These are phyloP conservation scores for Synodontis membranacea DNA, from an alignment of 2,113 vertebrate species.

Conservation along the genomic window DNA sequence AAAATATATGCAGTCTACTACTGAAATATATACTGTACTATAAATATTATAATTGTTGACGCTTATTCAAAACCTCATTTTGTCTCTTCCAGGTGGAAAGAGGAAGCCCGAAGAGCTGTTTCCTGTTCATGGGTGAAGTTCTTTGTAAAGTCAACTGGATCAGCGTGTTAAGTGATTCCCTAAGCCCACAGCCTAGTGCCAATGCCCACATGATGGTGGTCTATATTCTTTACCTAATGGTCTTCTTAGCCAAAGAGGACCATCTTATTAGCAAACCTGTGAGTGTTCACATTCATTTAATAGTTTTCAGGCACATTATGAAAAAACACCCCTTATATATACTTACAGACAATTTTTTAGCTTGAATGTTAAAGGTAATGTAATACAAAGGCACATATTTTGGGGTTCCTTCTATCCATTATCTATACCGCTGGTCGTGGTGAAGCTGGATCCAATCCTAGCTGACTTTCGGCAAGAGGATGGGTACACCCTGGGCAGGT, in stretches of 20 bases:
- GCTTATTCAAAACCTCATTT: background rate
- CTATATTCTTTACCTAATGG: slow-evolving; percentile 91
- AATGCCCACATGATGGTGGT: slow-evolving; percentile 82
- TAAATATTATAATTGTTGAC: too few relatives aligned
- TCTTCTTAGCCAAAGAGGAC: slow-evolving; percentile 90
- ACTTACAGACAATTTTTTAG: background rate
- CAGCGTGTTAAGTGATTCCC: slow-evolving; percentile 85
- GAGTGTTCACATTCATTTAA: slow-evolving; percentile 51
- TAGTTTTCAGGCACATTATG: background rate
- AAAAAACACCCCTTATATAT: background rate
- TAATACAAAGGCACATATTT: background rate
- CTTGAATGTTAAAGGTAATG: background rate
- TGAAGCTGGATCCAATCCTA: too few relatives aligned
- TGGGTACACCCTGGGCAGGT: too few relatives aligned
- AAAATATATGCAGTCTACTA: background rate
- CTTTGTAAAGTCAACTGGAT: slow-evolving; percentile 96
- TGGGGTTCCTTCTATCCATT: too few relatives aligned
- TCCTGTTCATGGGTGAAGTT: slow-evolving; percentile 88
- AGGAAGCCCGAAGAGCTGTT: slow-evolving; percentile 96
- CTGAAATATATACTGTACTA: background rate
- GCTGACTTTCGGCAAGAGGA: too few relatives aligned
- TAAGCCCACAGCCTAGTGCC: slow-evolving; percentile 74
- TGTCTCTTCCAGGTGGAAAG: slow-evolving; percentile 83
- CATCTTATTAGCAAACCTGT: slow-evolving; percentile 80
- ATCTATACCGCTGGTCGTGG: too few relatives aligned